Conservation (phyloP, 2,797 vertebrate species). For the Adrianichthys oophorus region DNA sequence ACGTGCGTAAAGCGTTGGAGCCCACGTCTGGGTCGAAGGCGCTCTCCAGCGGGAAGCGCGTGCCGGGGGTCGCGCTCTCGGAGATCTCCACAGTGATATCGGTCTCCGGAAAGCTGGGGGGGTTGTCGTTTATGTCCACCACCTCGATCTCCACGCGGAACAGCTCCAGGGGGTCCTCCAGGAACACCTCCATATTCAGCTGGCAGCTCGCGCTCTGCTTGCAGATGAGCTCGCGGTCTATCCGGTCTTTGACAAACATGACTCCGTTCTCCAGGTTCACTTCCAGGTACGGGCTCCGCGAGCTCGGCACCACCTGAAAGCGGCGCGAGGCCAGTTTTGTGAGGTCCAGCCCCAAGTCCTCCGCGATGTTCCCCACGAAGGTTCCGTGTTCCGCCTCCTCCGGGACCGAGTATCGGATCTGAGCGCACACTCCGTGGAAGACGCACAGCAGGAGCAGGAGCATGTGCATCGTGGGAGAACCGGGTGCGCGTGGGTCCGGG, state of each 20-base stretch:
- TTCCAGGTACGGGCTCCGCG: conserved; percentile 91
- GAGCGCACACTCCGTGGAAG: conserved; percentile 84
- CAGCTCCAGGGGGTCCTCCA: conserved; percentile 94
- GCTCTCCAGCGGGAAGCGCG: conserved; percentile 95
- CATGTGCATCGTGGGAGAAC: conserved; percentile 87
- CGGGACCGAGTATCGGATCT: conserved; percentile 95
- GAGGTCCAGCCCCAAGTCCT: conserved; percentile 97
- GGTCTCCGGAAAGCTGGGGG: conserved; percentile 91
- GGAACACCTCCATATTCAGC: conserved; percentile 94
- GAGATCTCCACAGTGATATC: conserved; percentile 97
- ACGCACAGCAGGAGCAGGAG: conserved; percentile 83
- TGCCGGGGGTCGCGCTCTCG: conserved; percentile 93
- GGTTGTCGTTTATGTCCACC: conserved; percentile 97
- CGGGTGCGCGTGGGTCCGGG: conserved; percentile 70
- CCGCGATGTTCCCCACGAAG: conserved; percentile 97
- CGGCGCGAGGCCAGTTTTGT: conserved; percentile 93
- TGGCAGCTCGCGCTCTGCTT: conserved; percentile 91
- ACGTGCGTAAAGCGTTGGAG: conserved; percentile 92
- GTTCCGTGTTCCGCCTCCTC: conserved; percentile 96
- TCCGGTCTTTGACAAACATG: conserved; percentile 90
- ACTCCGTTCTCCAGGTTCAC: conserved; percentile 95
- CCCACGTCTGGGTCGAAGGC: conserved; percentile 97
- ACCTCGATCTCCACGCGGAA: conserved; percentile 97
- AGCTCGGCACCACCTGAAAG: conserved; percentile 93
- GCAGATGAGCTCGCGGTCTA: conserved; percentile 94